Evolutionary conservation across 2,797 vertebrate species (phyloP), one percentile per base, ranked within the genome.

Genomic region (Glyptemys insculpta): DNA sequence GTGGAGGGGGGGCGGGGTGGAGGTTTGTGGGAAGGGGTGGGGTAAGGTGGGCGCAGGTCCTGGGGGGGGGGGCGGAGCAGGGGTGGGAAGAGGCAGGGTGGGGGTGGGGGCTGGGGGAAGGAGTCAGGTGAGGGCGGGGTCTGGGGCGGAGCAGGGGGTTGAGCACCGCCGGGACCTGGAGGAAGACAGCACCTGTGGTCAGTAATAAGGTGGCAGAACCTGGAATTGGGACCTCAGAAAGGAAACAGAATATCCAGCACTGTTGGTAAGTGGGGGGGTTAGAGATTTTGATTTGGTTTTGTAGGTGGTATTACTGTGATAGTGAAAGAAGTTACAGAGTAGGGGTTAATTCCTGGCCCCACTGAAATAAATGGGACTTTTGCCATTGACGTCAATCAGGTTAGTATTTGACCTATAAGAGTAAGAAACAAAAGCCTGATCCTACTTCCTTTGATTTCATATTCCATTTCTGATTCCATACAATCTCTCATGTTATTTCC

Each of bases 231-330:
- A 3, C 52, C 15, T 84, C 37, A 8, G 23, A 1, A 4, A 12
- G 49, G 74, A 88, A 85, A 1, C 12, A 79, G 87, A 92, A 11
- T 12, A 44, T n/a, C 83, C 27, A 56, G 1, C 16, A 49, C 8
- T 2, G 0, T 41, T 65, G 18, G 16, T 86, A 87, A 6, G 10
- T 8, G 37, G 2, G 8, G 10, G 8, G 3, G 72, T 4, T n/a
- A 68, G 62, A n/a, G 62, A 0, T 49, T 86, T 59, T 6, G 4
- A 1, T 85, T 94, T 52, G 59, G 15, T n/a, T 41, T 14, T 65
- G 12, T 0, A 6, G 29, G 54, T 47, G 8, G 15, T 44, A 7
- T 74, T 44, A 19, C 41, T 27, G 12, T 27, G 23, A 44, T 21
- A 27, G 5, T 74, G 8, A 2, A 8, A 88, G 74, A 81, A 57